Evolutionary conservation across 2,797 vertebrate species (phyloP).

Genomic region (Yasuhikotakia modesta): DNA sequence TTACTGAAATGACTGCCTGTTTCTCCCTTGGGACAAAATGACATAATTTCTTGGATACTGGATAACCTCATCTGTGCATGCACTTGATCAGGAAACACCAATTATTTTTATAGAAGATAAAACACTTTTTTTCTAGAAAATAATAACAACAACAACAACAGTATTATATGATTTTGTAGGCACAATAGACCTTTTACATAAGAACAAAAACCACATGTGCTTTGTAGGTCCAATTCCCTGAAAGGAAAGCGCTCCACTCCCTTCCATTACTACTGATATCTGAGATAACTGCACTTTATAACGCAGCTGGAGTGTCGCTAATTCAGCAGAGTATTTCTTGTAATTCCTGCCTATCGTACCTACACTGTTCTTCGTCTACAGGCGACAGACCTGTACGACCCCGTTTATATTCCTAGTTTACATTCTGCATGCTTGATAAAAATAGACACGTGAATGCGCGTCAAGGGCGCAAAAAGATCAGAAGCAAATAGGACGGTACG

Average conservation of each 20-base stretch:
- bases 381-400: constrained; percentile 25
- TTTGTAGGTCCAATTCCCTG: no score
- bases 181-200: not conserved
- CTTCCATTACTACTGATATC: constrained; percentile 42
- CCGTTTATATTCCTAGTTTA: no score
- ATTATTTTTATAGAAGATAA: not conserved
- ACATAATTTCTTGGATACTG: not conserved
- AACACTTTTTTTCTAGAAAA: not conserved
- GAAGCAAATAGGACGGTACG: not conserved
- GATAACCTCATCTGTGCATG: not conserved
- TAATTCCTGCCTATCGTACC: no score
- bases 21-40: not conserved
- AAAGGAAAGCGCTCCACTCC: constrained; percentile 35
- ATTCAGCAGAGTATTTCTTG: not conserved
- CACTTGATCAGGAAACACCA: not conserved
- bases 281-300: constrained; percentile 20
- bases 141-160: no score
- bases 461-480: constrained; percentile 33
- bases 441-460: constrained; percentile 48
- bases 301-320: not conserved
- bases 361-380: constrained; percentile 10
- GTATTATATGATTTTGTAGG: not conserved
- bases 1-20: not conserved
- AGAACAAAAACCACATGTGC: constrained; percentile 32
- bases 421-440: constrained; percentile 48